Percentiles rank a stretch among this genome's conserved stretches.
phyloP scores from a whole-genome alignment of 2,113 vertebrate genomes.

The Rhegmatorhina hoffmannsi region DNA sequence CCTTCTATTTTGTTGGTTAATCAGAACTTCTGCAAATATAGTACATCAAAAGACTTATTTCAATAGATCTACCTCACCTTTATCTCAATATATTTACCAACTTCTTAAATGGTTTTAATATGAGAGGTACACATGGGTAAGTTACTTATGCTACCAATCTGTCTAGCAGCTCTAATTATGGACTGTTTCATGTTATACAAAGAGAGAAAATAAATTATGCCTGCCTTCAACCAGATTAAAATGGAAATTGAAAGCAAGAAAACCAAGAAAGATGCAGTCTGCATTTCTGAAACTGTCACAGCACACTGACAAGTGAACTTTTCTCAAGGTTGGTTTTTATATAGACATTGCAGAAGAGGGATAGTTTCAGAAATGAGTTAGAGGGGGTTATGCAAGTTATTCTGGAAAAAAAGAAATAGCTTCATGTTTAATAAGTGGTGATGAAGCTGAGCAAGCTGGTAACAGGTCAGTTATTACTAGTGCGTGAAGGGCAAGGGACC shows the following conservation, averaged over 20 bases:
- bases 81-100: background rate
- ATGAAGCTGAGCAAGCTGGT: background rate
- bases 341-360: background rate
- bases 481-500: background rate
- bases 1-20: slow-evolving; percentile 14
- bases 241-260: background rate
- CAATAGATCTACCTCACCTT: background rate
- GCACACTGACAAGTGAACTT: background rate
- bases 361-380: background rate
- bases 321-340: background rate
- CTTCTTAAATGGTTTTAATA: slow-evolving; percentile 35
- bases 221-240: background rate
- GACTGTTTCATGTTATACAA: background rate
- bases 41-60: slow-evolving; percentile 57
- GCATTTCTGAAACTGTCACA: background rate
- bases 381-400: background rate
- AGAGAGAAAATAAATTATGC: background rate
- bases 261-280: background rate
- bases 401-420: background rate
- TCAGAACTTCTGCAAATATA: slow-evolving; percentile 38
- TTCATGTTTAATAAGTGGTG: background rate
- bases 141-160: background rate
- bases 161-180: background rate
- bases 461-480: background rate
- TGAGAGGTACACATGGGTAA: background rate